These are phyloP conservation scores for Lamellibrachia satsuma DNA, from an alignment of 2,888 invertebrate genomes.

Conservation along the genomic window DNA sequence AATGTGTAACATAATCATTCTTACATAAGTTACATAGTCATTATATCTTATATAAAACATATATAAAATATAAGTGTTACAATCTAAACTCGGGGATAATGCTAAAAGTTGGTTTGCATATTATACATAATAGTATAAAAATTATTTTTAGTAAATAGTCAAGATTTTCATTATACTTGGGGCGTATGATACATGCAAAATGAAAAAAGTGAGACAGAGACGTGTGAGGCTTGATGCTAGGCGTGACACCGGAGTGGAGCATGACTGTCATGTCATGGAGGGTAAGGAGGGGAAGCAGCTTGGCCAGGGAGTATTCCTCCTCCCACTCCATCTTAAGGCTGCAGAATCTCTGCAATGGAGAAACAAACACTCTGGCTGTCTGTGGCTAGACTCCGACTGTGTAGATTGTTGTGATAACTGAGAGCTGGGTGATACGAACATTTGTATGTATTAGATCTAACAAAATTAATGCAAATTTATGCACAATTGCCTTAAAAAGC, in stretches of 20 bases:
- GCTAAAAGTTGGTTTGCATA: background rate
- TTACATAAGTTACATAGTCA: background rate
- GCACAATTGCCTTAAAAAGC: too few species aligned
- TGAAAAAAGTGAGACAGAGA: background rate
- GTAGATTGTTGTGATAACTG: too few species aligned
- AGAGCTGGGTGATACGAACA: too few species aligned
- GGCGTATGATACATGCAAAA: background rate
- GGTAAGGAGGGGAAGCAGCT: slow-evolving; percentile 58
- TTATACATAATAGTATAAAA: background rate
- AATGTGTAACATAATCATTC: background rate
- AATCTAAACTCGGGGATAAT: background rate
- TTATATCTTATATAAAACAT: background rate
- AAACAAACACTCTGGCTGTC: slow-evolving; percentile 19
- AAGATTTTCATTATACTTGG: slow-evolving; percentile 22
- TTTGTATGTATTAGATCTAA: too few species aligned
- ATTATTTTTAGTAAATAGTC: background rate
- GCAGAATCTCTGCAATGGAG: slow-evolving; percentile 48
- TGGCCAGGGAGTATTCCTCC: slow-evolving; percentile 56
- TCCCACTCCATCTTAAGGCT: slow-evolving; percentile 57
- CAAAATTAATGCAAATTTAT: too few species aligned
- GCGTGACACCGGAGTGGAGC: slow-evolving; percentile 18
- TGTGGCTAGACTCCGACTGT: too few species aligned
- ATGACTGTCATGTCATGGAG: slow-evolving; percentile 53
- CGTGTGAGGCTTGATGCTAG: background rate
- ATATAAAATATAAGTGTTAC: background rate